phyloP scores from a whole-genome alignment of 2,888 invertebrate genomes.

The Choreutis nemorana region DNA sequence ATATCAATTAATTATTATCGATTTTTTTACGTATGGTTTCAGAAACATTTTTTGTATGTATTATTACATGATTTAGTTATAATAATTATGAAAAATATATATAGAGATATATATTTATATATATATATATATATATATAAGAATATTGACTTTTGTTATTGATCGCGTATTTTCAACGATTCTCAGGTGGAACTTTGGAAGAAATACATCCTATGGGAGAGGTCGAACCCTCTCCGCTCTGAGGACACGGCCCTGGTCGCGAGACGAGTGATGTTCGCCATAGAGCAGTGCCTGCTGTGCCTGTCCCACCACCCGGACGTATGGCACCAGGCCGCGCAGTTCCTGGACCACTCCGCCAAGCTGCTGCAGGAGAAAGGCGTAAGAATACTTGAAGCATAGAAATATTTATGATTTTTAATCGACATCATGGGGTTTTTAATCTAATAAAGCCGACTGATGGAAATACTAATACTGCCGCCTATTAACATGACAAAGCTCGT shows the following conservation, averaged over 20 bases:
- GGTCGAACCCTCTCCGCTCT: conserved; percentile 93
- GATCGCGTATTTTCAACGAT: too few relatives aligned
- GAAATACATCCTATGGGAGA: conserved; percentile 97
- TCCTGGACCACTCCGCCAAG: conserved; percentile 94
- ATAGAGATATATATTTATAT: neutral
- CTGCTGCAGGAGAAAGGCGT: conserved; percentile 94
- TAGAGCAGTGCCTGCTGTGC: conserved; percentile 96
- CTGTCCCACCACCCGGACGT: conserved; percentile 98
- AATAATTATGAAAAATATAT: neutral
- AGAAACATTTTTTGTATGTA: neutral
- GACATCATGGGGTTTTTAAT: too few relatives aligned
- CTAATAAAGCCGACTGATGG: too few relatives aligned
- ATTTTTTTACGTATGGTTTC: conserved; percentile 1
- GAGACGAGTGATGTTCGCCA: conserved; percentile 96
- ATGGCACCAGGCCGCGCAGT: conserved; percentile 99
- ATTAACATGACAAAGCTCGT: too few relatives aligned
- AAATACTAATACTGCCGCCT: too few relatives aligned
- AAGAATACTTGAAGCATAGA: too few relatives aligned
- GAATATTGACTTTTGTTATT: too few relatives aligned
- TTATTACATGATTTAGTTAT: neutral
- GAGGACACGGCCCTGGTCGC: conserved; percentile 96
- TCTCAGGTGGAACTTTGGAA: conserved; percentile 96
- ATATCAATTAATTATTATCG: too few relatives aligned
- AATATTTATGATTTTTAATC: too few relatives aligned
- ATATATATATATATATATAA: too few relatives aligned